Base-by-base conservation (phyloP, 2,113 vertebrate species). In the Gallinago paraguaiae region DNA sequence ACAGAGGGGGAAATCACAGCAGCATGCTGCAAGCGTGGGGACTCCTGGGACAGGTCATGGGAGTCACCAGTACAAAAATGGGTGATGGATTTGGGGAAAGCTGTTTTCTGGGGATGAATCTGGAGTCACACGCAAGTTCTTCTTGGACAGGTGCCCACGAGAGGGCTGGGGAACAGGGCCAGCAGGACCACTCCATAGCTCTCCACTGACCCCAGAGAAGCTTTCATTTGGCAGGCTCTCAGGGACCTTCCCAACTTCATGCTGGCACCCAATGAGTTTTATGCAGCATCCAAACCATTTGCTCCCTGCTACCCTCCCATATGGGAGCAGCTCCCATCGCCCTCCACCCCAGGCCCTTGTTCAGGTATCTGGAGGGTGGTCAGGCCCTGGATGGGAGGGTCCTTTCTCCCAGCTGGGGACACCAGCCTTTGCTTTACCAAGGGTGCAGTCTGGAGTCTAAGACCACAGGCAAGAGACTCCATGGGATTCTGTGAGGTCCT, bases 61-160 rank as follows among this genome's bases (percentile, higher is more conserved):
- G 43, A 51, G 33, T n/a, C 72, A 64, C 43, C 28, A 71, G 56
- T 27, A 75, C 25, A 61, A 65, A 60, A 85, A 61, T 3, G 10
- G 19, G 25, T 8, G 19, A 45, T n/a, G 30, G 61, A 31, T 86
- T n/a, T 94, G 54, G 50, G 39, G 74, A 87, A 54, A 54, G 20
- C 17, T 0, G 0, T n/a, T 61, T 51, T 60, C 27, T n/a, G 30
- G 31, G 56, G 20, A 60, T 51, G 46, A 63, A 60, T 77, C 1
- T 59, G 43, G 19, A 41, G 7, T 60, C 39, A 71, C 12, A 6
- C 14, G 12, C 17, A 79, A 64, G 18, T 60, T 82, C 20, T 75
- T 54, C 46, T 48, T 17, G 16, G 51, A 65, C 7, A 68, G 30
- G 11, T 24, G 19, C 7, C 30, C 57, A 28, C 25, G 35, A 87